Conservation (phyloP, 1,140 invertebrate genomes). For the Lordiphosa mommai region DNA sequence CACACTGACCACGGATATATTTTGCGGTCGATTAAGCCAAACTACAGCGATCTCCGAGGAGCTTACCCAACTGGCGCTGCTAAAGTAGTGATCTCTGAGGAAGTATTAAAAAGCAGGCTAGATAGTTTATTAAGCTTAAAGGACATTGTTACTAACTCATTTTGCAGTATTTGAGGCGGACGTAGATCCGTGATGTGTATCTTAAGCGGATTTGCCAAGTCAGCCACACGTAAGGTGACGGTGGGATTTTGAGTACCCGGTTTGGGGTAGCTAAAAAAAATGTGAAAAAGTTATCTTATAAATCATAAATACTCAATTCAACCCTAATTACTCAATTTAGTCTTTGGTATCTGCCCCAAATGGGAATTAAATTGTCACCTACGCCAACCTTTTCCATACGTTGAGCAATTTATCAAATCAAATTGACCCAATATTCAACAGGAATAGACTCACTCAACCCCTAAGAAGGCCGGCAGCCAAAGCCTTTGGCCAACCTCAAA, state of each 20-base stretch:
- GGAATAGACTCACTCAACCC: conserved; percentile 7
- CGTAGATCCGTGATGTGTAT: conserved; percentile 87
- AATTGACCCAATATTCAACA: conserved; percentile 52
- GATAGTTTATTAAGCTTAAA: too few relatives aligned
- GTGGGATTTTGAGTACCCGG: conserved; percentile 89
- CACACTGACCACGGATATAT: conserved; percentile 91
- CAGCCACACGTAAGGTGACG: conserved; percentile 89
- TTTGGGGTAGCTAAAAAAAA: conserved; percentile 82
- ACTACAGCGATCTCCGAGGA: conserved; percentile 90
- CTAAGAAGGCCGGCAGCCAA: neutral
- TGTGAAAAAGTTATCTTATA: too few relatives aligned
- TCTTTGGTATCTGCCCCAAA: conserved; percentile 17
- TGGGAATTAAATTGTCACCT: conserved; percentile 15
- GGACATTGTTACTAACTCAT: too few relatives aligned
- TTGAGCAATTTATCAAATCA: conserved; percentile 61
- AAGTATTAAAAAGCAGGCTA: neutral
- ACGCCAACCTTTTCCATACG: conserved; percentile 21
- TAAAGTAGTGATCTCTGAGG: conserved; percentile 94
- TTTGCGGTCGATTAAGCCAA: conserved; percentile 95
- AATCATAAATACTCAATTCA: too few relatives aligned
- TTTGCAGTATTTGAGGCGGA: conserved; percentile 86
- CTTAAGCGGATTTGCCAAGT: conserved; percentile 89
- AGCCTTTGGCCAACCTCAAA: conserved; percentile 2
- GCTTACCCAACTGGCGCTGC: conserved; percentile 92
- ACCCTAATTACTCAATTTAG: conserved; percentile 10